A percentile compares a stretch with the other conserved stretches of the same genome.
phyloP scores from a whole-genome alignment of 2,113 vertebrate species.

The Pelvicachromis taeniatus region DNA sequence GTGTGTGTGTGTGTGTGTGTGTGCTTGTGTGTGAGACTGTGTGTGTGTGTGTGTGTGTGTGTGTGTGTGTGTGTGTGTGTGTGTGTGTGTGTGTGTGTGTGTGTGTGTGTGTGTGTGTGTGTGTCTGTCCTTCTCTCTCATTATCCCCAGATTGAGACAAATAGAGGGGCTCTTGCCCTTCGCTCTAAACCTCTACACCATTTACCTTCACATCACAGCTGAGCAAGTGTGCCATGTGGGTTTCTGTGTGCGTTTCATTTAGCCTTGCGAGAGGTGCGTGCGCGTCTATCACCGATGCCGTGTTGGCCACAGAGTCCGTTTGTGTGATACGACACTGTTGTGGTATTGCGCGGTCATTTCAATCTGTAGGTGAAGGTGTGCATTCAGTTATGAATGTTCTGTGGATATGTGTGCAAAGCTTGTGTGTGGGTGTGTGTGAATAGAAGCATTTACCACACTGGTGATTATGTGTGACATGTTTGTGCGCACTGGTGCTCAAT shows the following conservation, averaged over 20 bases:
- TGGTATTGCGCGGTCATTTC: background rate
- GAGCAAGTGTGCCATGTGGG: background rate
- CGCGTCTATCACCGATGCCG: background rate
- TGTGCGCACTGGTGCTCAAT: background rate
- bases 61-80: too few relatives aligned
- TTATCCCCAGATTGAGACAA: constrained; percentile 61
- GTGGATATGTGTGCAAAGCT: background rate
- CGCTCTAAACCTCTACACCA: constrained; percentile 37
- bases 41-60: too few relatives aligned
- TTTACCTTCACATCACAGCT: constrained; percentile 39
- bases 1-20: background rate
- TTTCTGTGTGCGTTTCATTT: background rate
- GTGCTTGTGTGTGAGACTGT: too few relatives aligned
- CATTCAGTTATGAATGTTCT: background rate
- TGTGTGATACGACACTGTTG: background rate
- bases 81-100: background rate
- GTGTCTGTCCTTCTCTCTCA: constrained; percentile 48
- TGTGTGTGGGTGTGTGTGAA: background rate
- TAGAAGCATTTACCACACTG: background rate
- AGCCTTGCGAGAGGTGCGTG: background rate
- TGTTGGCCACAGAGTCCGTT: background rate
- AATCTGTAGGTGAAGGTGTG: background rate
- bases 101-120: background rate
- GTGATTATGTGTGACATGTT: background rate
- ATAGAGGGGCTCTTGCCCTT: constrained; percentile 51